Evolutionary conservation across 2,797 vertebrate species (phyloP).

Genomic region (Platyrinchus mystaceus): DNA sequence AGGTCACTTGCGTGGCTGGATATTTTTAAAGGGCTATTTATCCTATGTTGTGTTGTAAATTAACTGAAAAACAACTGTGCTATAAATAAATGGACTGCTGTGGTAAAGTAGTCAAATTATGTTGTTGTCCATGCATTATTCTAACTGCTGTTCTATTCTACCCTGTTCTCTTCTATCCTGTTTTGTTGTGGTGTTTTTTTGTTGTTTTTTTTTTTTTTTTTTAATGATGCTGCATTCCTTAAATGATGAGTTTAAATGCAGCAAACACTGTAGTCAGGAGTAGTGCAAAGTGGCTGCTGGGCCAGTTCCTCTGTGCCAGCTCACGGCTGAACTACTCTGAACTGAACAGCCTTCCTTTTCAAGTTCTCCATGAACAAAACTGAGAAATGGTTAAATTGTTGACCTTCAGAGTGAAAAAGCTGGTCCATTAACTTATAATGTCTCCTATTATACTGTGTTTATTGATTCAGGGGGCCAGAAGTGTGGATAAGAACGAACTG

Average conservation of each 20-base stretch:
- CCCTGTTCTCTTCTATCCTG: too few relatives aligned
- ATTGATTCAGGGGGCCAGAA: neutral
- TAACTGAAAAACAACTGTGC: neutral
- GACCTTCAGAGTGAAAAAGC: neutral
- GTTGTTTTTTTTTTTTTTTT: too few relatives aligned
- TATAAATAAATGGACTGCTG: neutral
- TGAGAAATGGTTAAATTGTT: neutral
- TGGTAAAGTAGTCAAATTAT: neutral
- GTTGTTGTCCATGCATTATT: neutral
- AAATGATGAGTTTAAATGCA: neutral
- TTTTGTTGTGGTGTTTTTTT: too few relatives aligned
- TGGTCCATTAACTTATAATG: neutral
- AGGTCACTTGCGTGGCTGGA: neutral
- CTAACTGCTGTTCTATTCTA: neutral
- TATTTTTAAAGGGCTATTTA: neutral
- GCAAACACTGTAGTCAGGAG: neutral
- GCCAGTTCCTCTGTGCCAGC: neutral
- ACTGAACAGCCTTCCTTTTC: neutral
- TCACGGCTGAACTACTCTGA: neutral
- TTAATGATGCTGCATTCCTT: neutral
- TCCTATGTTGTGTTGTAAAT: neutral
- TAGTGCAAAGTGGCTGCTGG: neutral
- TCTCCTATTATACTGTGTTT: neutral
- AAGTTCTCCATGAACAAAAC: neutral
- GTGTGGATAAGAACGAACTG: neutral